phyloP scores from a whole-genome alignment of 2,888 invertebrate genomes.

The Pollenia amentaria region DNA sequence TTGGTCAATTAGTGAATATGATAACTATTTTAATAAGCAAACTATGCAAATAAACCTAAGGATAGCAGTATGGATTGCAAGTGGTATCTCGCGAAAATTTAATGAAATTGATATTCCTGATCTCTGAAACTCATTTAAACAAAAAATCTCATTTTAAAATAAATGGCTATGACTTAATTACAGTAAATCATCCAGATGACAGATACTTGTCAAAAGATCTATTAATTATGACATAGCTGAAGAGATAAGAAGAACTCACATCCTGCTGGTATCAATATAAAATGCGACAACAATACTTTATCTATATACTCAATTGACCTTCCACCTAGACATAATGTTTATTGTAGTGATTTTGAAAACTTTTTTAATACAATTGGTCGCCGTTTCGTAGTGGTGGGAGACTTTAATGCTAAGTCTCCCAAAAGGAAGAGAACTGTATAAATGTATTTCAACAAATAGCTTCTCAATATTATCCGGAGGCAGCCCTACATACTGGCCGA shows the following conservation, averaged over 20 bases:
- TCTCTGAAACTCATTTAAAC: not conserved
- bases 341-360: constrained; percentile 1
- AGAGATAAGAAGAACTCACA: too few species aligned
- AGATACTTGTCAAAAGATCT: constrained; percentile 46
- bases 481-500: constrained; percentile 66
- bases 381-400: constrained; percentile 55
- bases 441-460: constrained; percentile 40
- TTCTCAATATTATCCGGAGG: constrained; percentile 55
- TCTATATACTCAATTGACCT: constrained; percentile 43
- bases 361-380: constrained; percentile 27
- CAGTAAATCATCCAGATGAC: constrained; percentile 60
- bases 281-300: constrained; percentile 25
- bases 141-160: constrained; percentile 57
- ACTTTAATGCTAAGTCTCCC: constrained; percentile 66
- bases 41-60: not conserved
- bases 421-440: constrained; percentile 55
- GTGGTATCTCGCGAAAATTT: not conserved
- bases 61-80: not conserved
- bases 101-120: not conserved
- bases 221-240: constrained; percentile 39
- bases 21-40: not conserved
- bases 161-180: constrained; percentile 50
- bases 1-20: not conserved
- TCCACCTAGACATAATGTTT: constrained; percentile 49
- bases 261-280: constrained; percentile 58